These are phyloP conservation scores for Limenitis camilla DNA, from an alignment of 2,888 invertebrate species.

Conservation along the genomic window DNA sequence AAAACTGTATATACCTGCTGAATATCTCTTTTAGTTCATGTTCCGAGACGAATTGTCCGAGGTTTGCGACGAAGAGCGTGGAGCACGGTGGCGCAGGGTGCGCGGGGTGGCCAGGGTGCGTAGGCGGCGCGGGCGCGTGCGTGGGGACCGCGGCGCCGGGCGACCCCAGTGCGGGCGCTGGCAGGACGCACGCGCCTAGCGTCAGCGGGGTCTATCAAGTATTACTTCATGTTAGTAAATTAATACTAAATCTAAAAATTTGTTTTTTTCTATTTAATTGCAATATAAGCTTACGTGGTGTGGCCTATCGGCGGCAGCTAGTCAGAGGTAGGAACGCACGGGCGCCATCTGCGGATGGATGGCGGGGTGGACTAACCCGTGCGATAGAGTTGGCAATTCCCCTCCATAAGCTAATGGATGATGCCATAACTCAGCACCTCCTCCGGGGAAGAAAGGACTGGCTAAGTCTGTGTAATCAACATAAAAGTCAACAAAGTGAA, in stretches of 20 bases:
- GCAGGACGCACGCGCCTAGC: constrained; percentile 87
- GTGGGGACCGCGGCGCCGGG: constrained; percentile 87
- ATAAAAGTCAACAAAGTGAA: constrained; percentile 10
- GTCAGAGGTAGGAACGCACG: constrained; percentile 97
- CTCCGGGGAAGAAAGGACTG: constrained; percentile 93
- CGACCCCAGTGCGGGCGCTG: constrained; percentile 94
- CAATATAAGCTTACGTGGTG: constrained; percentile 74
- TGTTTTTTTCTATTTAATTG: background rate
- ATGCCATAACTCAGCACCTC: constrained; percentile 95
- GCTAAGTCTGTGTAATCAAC: constrained; percentile 85
- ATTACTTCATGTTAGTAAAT: background rate
- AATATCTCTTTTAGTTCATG: constrained; percentile 99
- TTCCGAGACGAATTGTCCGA: constrained; percentile 97
- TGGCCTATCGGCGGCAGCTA: constrained; percentile 89
- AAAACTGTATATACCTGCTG: constrained; percentile 84
- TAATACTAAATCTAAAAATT: constrained; percentile 2
- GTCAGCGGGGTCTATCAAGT: constrained; percentile 63
- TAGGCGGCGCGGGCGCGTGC: constrained; percentile 77
- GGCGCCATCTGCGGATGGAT: constrained; percentile 97
- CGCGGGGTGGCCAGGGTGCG: constrained; percentile 79
- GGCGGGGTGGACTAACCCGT: constrained; percentile 96
- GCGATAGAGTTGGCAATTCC: constrained; percentile 89
- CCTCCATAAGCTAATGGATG: constrained; percentile 86
- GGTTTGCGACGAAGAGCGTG: constrained; percentile 98
- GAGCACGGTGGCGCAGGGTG: constrained; percentile 91